Evolutionary conservation across 2,113 vertebrate species (phyloP).

Genomic region (Dicentrarchus labrax): DNA sequence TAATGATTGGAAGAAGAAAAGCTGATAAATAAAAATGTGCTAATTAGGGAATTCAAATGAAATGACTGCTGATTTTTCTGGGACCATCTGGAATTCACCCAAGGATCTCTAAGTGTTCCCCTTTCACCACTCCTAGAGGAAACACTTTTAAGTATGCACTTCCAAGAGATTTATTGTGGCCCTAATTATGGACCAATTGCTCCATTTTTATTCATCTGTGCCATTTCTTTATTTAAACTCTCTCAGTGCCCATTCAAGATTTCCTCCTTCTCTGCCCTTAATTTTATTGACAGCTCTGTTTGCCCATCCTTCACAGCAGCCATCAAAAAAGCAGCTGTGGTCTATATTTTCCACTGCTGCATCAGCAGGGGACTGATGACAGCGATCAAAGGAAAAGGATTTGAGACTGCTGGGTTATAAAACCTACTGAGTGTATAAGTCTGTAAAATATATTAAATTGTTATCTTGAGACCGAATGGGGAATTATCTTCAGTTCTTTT

Average conservation of each 20-base stretch:
- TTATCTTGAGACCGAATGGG: slow-evolving; percentile 54
- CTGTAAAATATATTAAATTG: slow-evolving; percentile 59
- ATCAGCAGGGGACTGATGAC: slow-evolving; percentile 61
- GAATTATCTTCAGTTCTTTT: slow-evolving; percentile 45
- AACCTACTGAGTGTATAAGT: slow-evolving; percentile 43
- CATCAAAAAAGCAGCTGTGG: slow-evolving; percentile 69
- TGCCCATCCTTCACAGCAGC: slow-evolving; percentile 53
- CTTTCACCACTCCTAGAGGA: slow-evolving; percentile 35
- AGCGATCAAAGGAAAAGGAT: slow-evolving; percentile 36
- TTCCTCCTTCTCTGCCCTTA: slow-evolving; percentile 32
- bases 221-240: slow-evolving; percentile 45
- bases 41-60: slow-evolving; percentile 41
- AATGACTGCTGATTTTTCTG: slow-evolving; percentile 7
- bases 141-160: slow-evolving; percentile 37
- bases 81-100: slow-evolving; percentile 47
- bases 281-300: slow-evolving; percentile 55
- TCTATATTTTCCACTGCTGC: slow-evolving; percentile 61
- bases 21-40: slow-evolving; percentile 27
- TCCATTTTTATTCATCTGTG: slow-evolving; percentile 34
- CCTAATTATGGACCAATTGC: slow-evolving; percentile 45
- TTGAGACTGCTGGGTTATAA: slow-evolving; percentile 60
- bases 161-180: slow-evolving; percentile 48
- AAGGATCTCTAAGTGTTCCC: slow-evolving; percentile 30
- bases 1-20: slow-evolving; percentile 1
- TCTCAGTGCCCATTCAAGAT: slow-evolving; percentile 12